These are phyloP conservation scores for Tribolium madens DNA, from an alignment of 1,140 invertebrate species.

Conservation along the genomic window DNA sequence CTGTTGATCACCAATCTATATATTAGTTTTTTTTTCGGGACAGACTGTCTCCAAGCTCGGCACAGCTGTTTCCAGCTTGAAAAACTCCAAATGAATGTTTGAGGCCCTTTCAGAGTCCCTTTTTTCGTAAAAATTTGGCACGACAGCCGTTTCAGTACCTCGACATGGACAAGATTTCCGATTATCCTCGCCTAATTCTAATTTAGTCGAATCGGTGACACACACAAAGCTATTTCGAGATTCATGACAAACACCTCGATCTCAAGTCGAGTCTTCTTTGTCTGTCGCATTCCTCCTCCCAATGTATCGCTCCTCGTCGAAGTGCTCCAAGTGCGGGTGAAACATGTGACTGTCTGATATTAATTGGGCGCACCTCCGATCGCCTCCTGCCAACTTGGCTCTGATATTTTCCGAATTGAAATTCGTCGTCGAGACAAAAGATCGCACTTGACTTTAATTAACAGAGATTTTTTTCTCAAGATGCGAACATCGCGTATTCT, in stretches of 20 bases:
- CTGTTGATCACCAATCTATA: too few relatives aligned
- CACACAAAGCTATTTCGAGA: slow-evolving; percentile 52
- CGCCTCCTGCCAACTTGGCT: slow-evolving; percentile 40
- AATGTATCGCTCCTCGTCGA: background rate
- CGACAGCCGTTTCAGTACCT: too few relatives aligned
- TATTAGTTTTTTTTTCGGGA: too few relatives aligned
- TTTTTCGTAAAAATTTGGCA: too few relatives aligned
- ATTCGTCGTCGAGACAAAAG: slow-evolving; percentile 7
- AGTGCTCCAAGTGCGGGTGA: slow-evolving; percentile 46
- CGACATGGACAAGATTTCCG: slow-evolving; percentile 40
- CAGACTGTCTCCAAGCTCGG: too few relatives aligned
- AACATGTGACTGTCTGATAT: slow-evolving; percentile 52
- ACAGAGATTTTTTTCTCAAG: background rate
- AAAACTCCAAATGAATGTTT: too few relatives aligned
- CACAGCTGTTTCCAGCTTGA: too few relatives aligned
- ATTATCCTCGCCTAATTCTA: slow-evolving; percentile 49
- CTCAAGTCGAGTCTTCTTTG: slow-evolving; percentile 21
- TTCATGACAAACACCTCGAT: slow-evolving; percentile 55
- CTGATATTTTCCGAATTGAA: slow-evolving; percentile 10
- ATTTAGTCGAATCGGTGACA: slow-evolving; percentile 54
- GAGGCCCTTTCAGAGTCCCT: too few relatives aligned
- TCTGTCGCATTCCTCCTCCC: background rate
- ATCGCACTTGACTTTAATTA: slow-evolving; percentile 1
- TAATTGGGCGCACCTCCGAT: slow-evolving; percentile 53
- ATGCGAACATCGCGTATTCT: slow-evolving; percentile 48